Base-by-base conservation (phyloP, 2,797 vertebrate genomes). In the Myoxocephalus aenaeus region DNA sequence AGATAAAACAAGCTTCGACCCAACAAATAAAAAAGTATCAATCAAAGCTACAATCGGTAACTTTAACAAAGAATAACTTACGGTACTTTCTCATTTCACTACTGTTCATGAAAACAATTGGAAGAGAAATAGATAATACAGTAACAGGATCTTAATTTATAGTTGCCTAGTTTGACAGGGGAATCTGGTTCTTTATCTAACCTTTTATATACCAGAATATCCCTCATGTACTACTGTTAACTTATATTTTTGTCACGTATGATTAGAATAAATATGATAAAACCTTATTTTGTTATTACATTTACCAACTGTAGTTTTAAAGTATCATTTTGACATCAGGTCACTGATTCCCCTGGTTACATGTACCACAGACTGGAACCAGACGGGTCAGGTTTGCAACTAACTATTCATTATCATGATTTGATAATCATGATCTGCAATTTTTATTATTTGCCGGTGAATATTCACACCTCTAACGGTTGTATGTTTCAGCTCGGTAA, bases 91-190 rank as follows among this genome's bases (percentile, higher is more conserved):
- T 46, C 15, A 46, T 46, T 17, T 46, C 42, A 46, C 15, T 17
- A 5, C 15, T 46, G 44, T 46, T 46, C 32, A 29, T 57, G 44
- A 57, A 57, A 57, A 57, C 56, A 57, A 17, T 56, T 57, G 27
- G 27, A 5, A 9, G 17, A 61, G 34, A 0, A 22, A 61, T 61
- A 38, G 18, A 11, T 14, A n/a, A n/a, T n/a, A n/a, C 10, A 59
- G 57, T 38, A 0, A 62, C n/a, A 62, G 13, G 40, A 62, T 1
- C 8, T 62, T 0, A 5, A 42, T 4, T 40, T 0, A 40, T 40
- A 40, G 36, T 59, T 42, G n/a, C 36, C n/a, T 0, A 25, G 36
- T 62, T 40, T 61, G 58, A 12, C 18, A 12, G 18, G 20, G 48
- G 48, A 53, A 53, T n/a, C n/a, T 25, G 1, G 1, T 53, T 53